Conservation (phyloP, 2,113 vertebrate genomes). For the Silurus glanis region DNA sequence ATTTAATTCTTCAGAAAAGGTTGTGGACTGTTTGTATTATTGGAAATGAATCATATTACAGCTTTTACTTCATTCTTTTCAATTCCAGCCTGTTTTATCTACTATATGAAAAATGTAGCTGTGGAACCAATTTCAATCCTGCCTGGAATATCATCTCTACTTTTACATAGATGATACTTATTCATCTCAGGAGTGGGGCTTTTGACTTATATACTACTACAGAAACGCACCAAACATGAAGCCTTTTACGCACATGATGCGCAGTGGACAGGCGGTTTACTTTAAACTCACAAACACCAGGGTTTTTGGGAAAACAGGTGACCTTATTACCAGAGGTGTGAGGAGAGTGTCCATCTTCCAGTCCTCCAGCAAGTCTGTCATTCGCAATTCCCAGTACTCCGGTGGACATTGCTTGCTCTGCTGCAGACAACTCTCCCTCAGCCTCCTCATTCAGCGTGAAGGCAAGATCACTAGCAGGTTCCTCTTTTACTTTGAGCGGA, state of each 20-base stretch:
- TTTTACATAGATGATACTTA: no score
- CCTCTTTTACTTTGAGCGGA: constrained; percentile 92
- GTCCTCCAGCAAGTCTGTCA: constrained; percentile 83
- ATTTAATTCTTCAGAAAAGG: no score
- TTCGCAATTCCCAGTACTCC: constrained; percentile 85
- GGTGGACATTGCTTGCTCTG: constrained; percentile 89
- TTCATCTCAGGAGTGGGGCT: no score
- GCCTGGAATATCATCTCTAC: no score
- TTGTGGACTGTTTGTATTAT: no score
- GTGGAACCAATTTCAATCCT: no score
- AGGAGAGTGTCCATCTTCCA: constrained; percentile 90
- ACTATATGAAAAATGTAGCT: no score
- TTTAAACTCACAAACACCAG: background rate
- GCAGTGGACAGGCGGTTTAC: background rate
- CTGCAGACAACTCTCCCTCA: constrained; percentile 86
- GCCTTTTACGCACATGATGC: background rate
- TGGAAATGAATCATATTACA: no score
- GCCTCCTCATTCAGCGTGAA: constrained; percentile 91
- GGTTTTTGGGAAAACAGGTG: background rate
- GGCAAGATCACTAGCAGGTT: constrained; percentile 87
- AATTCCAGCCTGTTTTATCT: no score
- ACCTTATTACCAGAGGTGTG: constrained; percentile 81
- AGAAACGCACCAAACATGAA: no score
- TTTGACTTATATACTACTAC: no score
- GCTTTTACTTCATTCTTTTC: no score